These are phyloP conservation scores for Nysson spinosus DNA, from an alignment of 2,888 invertebrate species.

Conservation along the genomic window DNA sequence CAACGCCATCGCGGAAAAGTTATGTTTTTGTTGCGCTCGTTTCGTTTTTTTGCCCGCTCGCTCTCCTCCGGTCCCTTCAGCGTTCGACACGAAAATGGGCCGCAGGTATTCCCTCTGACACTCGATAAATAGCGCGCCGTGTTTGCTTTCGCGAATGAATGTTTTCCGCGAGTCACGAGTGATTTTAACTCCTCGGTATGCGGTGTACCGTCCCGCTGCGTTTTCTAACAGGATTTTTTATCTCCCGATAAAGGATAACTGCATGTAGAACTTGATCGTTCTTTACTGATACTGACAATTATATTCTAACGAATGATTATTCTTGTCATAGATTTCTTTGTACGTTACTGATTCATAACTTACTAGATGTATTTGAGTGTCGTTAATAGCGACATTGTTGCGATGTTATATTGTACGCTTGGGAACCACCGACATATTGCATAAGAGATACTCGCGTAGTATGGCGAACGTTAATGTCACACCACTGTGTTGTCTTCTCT, in stretches of 20 bases:
- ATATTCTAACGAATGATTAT: too few species aligned
- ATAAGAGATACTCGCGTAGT: neutral
- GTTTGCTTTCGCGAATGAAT: conserved; percentile 59
- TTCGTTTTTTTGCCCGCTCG: conserved; percentile 43
- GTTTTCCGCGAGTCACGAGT: conserved; percentile 50
- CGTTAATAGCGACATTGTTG: neutral
- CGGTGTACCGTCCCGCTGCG: neutral
- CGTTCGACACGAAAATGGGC: conserved; percentile 60
- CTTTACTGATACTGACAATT: neutral
- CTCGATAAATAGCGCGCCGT: conserved; percentile 59
- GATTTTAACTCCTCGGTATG: conserved; percentile 47
- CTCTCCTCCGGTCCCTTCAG: conserved; percentile 47
- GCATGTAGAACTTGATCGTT: neutral
- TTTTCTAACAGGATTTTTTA: neutral
- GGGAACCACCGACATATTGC: conserved; percentile 2
- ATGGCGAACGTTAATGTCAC: neutral
- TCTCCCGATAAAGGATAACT: neutral
- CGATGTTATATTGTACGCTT: neutral
- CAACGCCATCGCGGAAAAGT: conserved; percentile 58
- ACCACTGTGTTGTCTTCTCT: neutral
- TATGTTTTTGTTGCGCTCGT: conserved; percentile 60
- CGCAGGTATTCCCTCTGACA: conserved; percentile 56
- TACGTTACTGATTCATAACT: too few species aligned
- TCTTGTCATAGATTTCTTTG: too few species aligned
- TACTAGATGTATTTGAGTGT: too few species aligned